Base-by-base conservation (phyloP, 2,113 vertebrate genomes). In the Lophura nycthemera region DNA sequence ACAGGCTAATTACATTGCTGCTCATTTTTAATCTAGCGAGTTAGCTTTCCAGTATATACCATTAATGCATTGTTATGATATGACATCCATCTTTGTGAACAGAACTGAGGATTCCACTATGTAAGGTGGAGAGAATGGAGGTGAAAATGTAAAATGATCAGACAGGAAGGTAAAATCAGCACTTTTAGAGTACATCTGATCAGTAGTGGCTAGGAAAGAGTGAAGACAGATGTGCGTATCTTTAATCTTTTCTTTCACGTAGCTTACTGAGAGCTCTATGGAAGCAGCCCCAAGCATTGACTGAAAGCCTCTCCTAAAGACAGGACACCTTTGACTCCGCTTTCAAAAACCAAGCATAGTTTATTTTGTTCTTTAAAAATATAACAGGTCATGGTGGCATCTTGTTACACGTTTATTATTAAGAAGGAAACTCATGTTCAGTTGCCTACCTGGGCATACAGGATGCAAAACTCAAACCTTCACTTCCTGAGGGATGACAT, bases 401-500 rank as follows among this genome's bases (percentile, higher is more conserved):
- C 66, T 48, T 59, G 5, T 30, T 45, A 40, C 13, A 42, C 5
- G 34, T 24, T 20, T 13, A 64, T 59, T 59, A 45, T 64, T 83
- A 3, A 2, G 11, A 67, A 36, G 52, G 7, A 1, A 4, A 34
- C 3, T 20, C 21, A 29, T 30, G 16, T 6, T 40, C 43, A 3
- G 3, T 71, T 54, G 16, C 34, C 10, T 60, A 29, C 5, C 5
- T 50, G 24, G 15, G 3, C 43, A 34, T 13, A 11, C 4, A 54
- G 27, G 75, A 36, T 10, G 38, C 18, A 83, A 86, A 57, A 29
- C 15, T 83, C 13, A 56, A 88, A 56, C 3, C 4, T 86, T 67
- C 16, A 32, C 1, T 6, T 79, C 16, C 10, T 1, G 1, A 20
- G 24, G 34, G 11, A 27, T 27, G 32, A 19, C 3, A 2, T 40